Evolutionary conservation across 2,113 vertebrate species (phyloP).

Genomic region (Naja naja): DNA sequence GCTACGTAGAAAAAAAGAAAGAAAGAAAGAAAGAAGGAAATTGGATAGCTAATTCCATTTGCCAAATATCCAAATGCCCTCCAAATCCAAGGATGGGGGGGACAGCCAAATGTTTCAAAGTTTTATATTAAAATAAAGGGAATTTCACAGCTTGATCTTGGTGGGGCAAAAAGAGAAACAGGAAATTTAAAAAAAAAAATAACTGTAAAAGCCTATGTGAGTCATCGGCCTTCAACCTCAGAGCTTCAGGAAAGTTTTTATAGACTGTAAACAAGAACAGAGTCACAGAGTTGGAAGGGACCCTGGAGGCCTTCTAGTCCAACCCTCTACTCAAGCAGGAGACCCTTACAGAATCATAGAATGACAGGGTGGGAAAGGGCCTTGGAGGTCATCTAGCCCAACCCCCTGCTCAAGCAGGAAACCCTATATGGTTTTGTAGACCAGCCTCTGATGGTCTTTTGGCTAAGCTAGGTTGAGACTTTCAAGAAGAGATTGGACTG

Average conservation of each 20-base stretch:
- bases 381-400: no score
- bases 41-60: not conserved
- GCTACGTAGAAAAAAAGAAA: no score
- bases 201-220: rapidly evolving
- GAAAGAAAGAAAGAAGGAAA: no score
- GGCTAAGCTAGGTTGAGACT: no score
- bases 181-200: not conserved
- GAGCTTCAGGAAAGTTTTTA: not conserved
- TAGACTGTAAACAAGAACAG: not conserved
- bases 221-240: not conserved
- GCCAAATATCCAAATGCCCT: no score
- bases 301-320: not conserved
- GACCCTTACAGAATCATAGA: not conserved
- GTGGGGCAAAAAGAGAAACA: not conserved
- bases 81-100: no score
- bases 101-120: not conserved
- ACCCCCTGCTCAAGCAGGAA: no score
- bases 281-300: not conserved
- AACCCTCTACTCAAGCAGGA: not conserved
- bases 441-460: not conserved
- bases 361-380: no score
- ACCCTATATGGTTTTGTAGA: not conserved
- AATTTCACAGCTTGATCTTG: not conserved
- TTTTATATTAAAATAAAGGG: not conserved
- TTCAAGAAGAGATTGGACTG: no score